These are phyloP conservation scores for Cecropterus lyciades DNA, from an alignment of 1,140 invertebrate species.

Conservation along the genomic window DNA sequence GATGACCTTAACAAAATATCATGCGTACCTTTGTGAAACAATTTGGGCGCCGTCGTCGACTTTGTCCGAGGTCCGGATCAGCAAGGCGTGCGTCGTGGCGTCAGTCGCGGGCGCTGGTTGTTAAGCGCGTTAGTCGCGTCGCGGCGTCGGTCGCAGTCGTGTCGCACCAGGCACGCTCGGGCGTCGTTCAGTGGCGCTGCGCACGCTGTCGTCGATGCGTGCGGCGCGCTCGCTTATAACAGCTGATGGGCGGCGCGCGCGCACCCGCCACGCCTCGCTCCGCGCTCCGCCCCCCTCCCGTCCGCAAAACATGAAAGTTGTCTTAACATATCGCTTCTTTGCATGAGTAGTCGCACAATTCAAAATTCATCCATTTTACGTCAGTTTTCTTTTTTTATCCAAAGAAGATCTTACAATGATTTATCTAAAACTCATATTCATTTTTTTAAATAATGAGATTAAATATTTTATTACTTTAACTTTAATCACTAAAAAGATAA, in stretches of 20 bases:
- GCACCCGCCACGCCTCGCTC: slow-evolving; percentile 61
- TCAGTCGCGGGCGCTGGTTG: slow-evolving; percentile 34
- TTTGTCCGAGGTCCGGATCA: slow-evolving; percentile 30
- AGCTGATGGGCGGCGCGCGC: slow-evolving; percentile 66
- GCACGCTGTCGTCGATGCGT: slow-evolving; percentile 62
- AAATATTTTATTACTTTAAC: no score
- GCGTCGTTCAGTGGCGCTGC: slow-evolving; percentile 61
- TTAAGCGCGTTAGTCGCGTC: slow-evolving; percentile 35
- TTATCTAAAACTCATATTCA: no score
- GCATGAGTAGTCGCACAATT: no score
- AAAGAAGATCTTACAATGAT: no score
- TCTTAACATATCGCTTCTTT: no score
- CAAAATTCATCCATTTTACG: no score
- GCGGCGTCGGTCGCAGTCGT: slow-evolving; percentile 49
- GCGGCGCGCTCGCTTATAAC: slow-evolving; percentile 66
- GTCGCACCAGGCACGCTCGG: slow-evolving; percentile 56
- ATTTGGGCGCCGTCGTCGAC: slow-evolving; percentile 30
- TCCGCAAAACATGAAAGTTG: slow-evolving; percentile 20
- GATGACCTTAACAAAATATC: background rate
- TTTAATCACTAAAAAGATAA: no score
- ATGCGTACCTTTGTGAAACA: slow-evolving; percentile 33
- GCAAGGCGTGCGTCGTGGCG: background rate
- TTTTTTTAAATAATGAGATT: no score
- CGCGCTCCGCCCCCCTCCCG: slow-evolving; percentile 49
- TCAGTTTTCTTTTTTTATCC: no score